Base-by-base conservation (phyloP, 37 sponge, comb jelly and placozoan genomes). In the Spongilla lacustris region DNA sequence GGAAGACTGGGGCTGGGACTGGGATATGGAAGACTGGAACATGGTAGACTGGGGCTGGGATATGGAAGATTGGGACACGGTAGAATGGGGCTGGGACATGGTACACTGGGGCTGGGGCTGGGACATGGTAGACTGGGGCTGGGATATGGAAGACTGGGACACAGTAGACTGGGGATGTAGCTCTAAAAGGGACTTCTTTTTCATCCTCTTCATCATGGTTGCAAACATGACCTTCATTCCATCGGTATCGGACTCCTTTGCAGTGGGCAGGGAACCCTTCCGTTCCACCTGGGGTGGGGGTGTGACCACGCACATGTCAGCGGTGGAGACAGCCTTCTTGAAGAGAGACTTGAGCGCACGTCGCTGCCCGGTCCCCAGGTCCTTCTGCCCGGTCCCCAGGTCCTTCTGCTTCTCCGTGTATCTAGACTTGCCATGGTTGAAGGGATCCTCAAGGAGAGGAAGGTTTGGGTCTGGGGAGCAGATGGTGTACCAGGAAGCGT, bases 391-490 rank as follows among this genome's bases (percentile, higher is more conserved):
- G 46, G 46, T 46, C 46, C 46, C 46, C 46, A 46, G 46, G 19
- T 17, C 58, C 58, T 58, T 58, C 58, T 58, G 14, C 58, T 1
- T 10, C 19, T 58, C 58, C 14, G 19, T 17, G 1, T 58, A 17
- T 17, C 19, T 10, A 17, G 58, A 58, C 58, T 58, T 58, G 58
- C 58, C 21, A 71, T 69, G 77, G 78, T 76, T 41, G n/a, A 78
- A 72, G 33, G 90, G 90, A 24, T 50, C 36, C 0, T 84, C 81
- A 1, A 84, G 75, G 23, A 25, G 2, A 22, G 90, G 76, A 11
- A 89, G 84, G 75, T 89, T 89, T 12, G 85, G 84, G 66, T 89
- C 90, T 27, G 49, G 69, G 6, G 84, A 81, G 46, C 85, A 79
- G 13, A 89, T 37, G 49, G 79, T 84, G 80, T 78, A 84, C 90